Evolutionary conservation across 2,888 invertebrate genomes (phyloP).

Genomic region (Lasioglossum malachurum): DNA sequence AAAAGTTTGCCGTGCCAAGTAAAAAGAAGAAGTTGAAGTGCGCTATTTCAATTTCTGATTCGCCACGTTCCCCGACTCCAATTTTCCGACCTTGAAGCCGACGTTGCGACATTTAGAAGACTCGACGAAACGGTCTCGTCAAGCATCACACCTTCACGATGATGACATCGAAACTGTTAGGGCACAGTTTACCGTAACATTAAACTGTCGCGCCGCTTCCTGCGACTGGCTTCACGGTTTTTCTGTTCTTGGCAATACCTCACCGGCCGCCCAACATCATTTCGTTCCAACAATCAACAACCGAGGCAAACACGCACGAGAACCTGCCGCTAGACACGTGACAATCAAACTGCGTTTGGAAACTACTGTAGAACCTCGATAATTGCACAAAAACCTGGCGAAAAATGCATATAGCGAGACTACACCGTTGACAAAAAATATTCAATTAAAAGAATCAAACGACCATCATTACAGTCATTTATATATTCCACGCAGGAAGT

Average conservation of each 20-base stretch:
- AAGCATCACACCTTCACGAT: conserved; percentile 22
- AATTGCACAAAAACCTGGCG: background rate
- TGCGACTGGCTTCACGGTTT: conserved; percentile 48
- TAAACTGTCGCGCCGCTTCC: conserved; percentile 49
- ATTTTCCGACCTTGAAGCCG: background rate
- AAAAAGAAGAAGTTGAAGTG: background rate
- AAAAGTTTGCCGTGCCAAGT: background rate
- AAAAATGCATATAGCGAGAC: background rate
- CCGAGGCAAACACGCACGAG: conserved; percentile 28
- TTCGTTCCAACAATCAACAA: conserved; percentile 43
- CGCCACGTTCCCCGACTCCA: background rate
- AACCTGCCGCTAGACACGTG: conserved; percentile 28
- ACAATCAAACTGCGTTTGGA: conserved; percentile 28
- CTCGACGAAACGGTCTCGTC: conserved; percentile 2
- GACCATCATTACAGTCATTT: background rate
- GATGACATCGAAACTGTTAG: conserved; percentile 47
- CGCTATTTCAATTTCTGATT: background rate
- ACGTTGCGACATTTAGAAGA: conserved; percentile 1
- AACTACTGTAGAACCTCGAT: background rate
- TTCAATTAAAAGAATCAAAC: background rate
- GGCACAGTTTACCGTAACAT: conserved; percentile 53
- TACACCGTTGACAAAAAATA: background rate
- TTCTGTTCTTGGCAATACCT: conserved; percentile 51
- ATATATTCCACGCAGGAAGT: background rate
- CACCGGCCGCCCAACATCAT: conserved; percentile 30